Evolutionary conservation across 2,888 invertebrate genomes (phyloP).

Genomic region (Trachelus troglodyta): DNA sequence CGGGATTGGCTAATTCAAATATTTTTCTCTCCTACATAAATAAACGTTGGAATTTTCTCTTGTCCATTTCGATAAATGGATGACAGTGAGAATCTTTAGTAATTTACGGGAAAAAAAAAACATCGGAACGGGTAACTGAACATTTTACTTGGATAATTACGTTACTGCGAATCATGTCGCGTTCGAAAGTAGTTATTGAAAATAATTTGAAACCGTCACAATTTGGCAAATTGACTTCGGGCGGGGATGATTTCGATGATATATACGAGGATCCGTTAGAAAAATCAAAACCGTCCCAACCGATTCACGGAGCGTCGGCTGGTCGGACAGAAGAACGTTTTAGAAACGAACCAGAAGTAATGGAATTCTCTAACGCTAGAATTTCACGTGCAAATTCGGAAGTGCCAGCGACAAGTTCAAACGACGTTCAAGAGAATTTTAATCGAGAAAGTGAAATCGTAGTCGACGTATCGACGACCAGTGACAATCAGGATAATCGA

Average conservation of each 20-base stretch:
- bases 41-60: neutral
- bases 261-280: constrained; percentile 19
- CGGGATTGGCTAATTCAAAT: neutral
- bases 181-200: constrained; percentile 18
- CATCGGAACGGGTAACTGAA: neutral
- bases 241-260: constrained; percentile 15
- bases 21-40: neutral
- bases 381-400: neutral
- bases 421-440: neutral
- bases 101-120: neutral
- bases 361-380: constrained; percentile 15
- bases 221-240: constrained; percentile 8
- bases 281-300: constrained; percentile 15
- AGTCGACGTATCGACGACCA: neutral
- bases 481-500: neutral
- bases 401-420: neutral
- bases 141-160: neutral
- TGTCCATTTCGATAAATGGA: neutral
- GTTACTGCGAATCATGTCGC: neutral
- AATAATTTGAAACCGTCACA: constrained; percentile 18
- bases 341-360: constrained; percentile 13
- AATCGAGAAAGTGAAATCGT: neutral
- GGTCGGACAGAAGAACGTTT: neutral
- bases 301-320: neutral
- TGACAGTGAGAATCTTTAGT: neutral